phyloP scores from a whole-genome alignment of 2,797 vertebrate species.

The Gadopsis bispinosus region DNA sequence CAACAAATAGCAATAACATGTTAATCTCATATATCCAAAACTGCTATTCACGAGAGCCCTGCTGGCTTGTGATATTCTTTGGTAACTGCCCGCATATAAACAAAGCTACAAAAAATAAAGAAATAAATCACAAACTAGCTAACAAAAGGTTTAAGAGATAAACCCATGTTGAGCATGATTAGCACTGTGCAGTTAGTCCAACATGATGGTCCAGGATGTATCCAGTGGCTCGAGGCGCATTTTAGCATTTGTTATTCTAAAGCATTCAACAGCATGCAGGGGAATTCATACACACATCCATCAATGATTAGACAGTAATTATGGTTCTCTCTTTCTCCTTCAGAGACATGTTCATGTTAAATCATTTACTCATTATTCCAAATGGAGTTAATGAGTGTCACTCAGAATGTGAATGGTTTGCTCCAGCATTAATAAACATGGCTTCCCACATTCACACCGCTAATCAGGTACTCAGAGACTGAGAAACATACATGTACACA shows the following conservation, averaged over 20 bases:
- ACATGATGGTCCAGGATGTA: not conserved
- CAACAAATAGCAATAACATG: no score
- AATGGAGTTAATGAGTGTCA: conserved; percentile 73
- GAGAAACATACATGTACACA: conserved; percentile 16
- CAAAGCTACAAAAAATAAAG: not conserved
- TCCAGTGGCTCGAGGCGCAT: conserved; percentile 17
- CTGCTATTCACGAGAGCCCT: not conserved
- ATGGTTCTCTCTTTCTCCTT: conserved; percentile 34
- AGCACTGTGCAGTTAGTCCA: not conserved
- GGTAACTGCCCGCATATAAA: not conserved
- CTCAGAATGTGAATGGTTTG: conserved; percentile 63
- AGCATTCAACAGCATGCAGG: conserved; percentile 48
- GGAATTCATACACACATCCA: conserved; percentile 61
- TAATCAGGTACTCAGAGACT: conserved; percentile 50
- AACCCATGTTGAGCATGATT: conserved; percentile 16
- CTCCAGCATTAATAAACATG: conserved; percentile 66
- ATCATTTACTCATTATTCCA: conserved; percentile 76
- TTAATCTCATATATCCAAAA: not conserved
- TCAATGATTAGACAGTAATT: conserved; percentile 63
- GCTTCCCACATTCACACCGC: conserved; percentile 61
- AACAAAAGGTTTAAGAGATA: conserved; percentile 8
- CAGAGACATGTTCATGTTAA: conserved; percentile 58
- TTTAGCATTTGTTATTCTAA: conserved; percentile 46
- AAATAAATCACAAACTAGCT: not conserved
- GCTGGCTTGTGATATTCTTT: not conserved